phyloP scores from a whole-genome alignment of 2,797 vertebrate species.

The Buceros bicornis region DNA sequence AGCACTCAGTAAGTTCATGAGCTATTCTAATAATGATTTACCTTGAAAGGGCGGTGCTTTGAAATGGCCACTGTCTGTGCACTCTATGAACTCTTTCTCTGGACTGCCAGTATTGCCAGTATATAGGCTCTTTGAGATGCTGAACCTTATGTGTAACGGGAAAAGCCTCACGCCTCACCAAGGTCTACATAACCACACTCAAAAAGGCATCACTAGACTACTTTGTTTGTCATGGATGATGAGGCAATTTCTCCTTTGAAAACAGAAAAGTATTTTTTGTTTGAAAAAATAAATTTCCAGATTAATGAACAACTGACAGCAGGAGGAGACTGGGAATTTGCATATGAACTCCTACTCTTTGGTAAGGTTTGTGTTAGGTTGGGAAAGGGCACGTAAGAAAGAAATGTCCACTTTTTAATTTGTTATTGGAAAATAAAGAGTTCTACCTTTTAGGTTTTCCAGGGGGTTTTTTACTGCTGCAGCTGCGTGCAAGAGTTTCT shows the following conservation, averaged over 20 bases:
- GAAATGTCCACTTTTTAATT: not conserved
- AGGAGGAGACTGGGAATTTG: not conserved
- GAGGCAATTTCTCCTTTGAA: not conserved
- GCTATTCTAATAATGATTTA: not conserved
- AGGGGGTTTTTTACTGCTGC: not conserved
- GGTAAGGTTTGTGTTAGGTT: not conserved
- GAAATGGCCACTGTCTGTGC: not conserved
- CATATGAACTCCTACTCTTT: not conserved
- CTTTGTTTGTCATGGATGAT: not conserved
- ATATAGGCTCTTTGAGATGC: not conserved
- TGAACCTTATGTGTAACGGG: not conserved
- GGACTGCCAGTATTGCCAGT: not conserved
- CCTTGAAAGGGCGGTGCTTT: not conserved
- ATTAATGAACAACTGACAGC: not conserved
- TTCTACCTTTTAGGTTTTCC: not conserved
- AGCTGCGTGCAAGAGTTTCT: not conserved
- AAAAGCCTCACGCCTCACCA: not conserved
- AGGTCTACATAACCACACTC: not conserved
- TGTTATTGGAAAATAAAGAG: not conserved
- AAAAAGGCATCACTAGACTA: not conserved
- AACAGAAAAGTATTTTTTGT: not conserved
- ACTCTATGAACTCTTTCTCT: not conserved
- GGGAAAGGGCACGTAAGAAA: not conserved
- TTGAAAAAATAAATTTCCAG: not conserved
- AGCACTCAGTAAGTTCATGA: not conserved